Percentiles rank a stretch among this genome's conserved stretches.
Conservation (phyloP, 2,797 vertebrate species). For the Xenentodon cancila region DNA sequence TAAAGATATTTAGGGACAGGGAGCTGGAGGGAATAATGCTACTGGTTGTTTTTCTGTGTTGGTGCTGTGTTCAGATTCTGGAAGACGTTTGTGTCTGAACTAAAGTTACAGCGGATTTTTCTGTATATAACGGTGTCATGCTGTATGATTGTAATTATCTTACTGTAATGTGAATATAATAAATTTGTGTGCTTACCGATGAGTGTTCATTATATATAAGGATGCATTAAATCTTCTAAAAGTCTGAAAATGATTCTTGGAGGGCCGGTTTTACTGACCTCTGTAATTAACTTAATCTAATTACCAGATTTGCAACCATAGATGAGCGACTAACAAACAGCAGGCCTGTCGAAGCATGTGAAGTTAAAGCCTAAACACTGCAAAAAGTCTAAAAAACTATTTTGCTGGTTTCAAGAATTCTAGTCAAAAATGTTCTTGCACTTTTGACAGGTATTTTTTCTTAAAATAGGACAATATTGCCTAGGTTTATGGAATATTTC, state of each 20-base stretch:
- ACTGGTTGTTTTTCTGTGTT: constrained; percentile 42
- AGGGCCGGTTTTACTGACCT: no score
- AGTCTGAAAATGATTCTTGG: neutral
- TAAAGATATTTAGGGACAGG: constrained; percentile 18
- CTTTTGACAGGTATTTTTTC: no score
- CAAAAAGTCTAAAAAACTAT: no score
- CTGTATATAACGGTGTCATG: constrained; percentile 50
- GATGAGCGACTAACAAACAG: no score
- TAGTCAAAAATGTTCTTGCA: no score
- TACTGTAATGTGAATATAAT: constrained; percentile 67
- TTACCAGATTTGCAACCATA: no score
- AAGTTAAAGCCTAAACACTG: no score
- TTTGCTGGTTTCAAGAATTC: no score
- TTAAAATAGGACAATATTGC: no score
- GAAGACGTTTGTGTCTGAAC: constrained; percentile 40
- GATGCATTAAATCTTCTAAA: neutral
- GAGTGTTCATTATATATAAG: constrained; percentile 5
- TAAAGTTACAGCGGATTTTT: constrained; percentile 54
- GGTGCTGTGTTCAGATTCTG: constrained; percentile 40
- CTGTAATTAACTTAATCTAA: no score
- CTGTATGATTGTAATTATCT: constrained; percentile 50
- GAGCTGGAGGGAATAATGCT: neutral
- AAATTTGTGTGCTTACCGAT: constrained; percentile 50
- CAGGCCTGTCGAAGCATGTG: no score
- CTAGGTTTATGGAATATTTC: no score